phyloP scores from a whole-genome alignment of 35 echinoderm and acorn worm genomes.

The Nesometra sesokonis region DNA sequence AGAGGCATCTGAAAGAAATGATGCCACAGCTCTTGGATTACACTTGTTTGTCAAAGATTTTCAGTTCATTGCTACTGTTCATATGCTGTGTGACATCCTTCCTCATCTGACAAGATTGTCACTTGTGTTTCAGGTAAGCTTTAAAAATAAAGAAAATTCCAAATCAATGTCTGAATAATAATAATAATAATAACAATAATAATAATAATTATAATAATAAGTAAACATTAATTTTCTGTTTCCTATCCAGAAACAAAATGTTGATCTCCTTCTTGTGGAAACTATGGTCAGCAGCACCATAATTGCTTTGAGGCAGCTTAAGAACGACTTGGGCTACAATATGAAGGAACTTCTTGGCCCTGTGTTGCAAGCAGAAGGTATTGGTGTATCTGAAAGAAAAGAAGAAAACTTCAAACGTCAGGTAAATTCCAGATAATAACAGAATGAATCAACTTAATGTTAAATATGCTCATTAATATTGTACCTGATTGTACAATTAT shows the following conservation, averaged over 20 bases:
- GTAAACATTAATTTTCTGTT: neutral
- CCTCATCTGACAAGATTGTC: constrained; percentile 1
- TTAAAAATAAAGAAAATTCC: no score
- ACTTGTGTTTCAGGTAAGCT: neutral
- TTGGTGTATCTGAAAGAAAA: neutral
- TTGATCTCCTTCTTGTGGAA: neutral
- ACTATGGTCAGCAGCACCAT: neutral
- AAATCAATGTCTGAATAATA: no score
- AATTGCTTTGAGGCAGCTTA: neutral
- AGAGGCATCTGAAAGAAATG: neutral
- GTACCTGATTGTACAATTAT: neutral
- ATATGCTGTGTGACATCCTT: neutral
- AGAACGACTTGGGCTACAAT: neutral
- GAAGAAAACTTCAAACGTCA: neutral
- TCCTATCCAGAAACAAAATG: neutral
- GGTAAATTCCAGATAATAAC: neutral
- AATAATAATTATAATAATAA: no score
- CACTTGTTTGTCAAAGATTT: neutral
- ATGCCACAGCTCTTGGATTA: neutral
- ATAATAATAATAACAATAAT: no score
- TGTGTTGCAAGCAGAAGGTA: neutral
- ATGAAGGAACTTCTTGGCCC: neutral
- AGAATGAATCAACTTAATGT: no score
- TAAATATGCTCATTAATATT: no score
- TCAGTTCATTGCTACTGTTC: neutral